phyloP scores from a whole-genome alignment of 2,797 vertebrate genomes.

The Leptatherina wallacei region DNA sequence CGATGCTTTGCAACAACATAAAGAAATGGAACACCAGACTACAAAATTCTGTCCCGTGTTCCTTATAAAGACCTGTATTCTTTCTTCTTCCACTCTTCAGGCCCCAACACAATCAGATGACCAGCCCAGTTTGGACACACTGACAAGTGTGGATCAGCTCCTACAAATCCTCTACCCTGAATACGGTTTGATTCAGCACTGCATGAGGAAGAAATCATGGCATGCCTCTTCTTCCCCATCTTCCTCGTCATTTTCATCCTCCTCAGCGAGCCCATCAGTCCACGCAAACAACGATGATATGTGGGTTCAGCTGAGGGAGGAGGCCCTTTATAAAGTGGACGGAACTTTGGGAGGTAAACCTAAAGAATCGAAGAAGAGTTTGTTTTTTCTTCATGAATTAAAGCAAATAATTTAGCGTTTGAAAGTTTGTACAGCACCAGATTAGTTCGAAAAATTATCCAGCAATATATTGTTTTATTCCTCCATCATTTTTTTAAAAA shows the following conservation, averaged over 20 bases:
- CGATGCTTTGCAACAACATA: not conserved
- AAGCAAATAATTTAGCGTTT: not conserved
- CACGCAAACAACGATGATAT: conserved; percentile 44
- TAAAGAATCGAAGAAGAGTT: not conserved
- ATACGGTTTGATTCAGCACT: conserved; percentile 79
- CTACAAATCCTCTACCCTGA: conserved; percentile 80
- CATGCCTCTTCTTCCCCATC: conserved; percentile 36
- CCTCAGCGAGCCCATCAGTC: conserved; percentile 44
- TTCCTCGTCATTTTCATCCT: conserved; percentile 41
- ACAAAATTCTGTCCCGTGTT: not conserved
- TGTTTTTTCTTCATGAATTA: not conserved
- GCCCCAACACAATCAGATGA: conserved; percentile 49
- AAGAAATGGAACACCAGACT: not conserved
- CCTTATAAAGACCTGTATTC: too few relatives aligned
- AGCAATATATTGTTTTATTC: too few relatives aligned
- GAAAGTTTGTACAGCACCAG: not conserved
- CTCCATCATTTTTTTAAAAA: not conserved
- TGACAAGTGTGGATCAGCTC: conserved; percentile 77
- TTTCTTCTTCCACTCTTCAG: conserved; percentile 30
- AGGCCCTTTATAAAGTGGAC: conserved; percentile 70
- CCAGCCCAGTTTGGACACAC: conserved; percentile 58
- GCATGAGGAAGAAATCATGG: conserved; percentile 72
- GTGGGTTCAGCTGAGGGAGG: conserved; percentile 69
- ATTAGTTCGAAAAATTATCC: not conserved
- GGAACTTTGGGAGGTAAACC: conserved; percentile 69